These are phyloP conservation scores for Dusona sp. DNA, from an alignment of 2,888 invertebrate genomes.

Conservation along the genomic window DNA sequence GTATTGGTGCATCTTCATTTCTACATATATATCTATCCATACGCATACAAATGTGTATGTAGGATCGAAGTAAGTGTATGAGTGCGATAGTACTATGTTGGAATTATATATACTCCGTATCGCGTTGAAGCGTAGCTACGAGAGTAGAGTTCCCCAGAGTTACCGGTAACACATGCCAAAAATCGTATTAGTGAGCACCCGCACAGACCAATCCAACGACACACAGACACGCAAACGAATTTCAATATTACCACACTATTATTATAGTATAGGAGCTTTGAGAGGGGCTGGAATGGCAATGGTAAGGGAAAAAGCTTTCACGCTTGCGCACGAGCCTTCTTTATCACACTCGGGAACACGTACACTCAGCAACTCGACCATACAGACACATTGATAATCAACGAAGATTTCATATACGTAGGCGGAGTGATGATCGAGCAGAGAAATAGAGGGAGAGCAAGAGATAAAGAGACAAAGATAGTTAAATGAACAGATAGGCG, in stretches of 20 bases:
- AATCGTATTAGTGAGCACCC: constrained; percentile 10
- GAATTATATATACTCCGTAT: neutral
- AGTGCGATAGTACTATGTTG: constrained; percentile 31
- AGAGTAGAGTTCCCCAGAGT: neutral
- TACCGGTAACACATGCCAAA: constrained; percentile 37
- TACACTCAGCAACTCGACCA: neutral
- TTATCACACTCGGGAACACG: constrained; percentile 5
- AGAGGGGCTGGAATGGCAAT: neutral
- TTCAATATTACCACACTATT: constrained; percentile 34
- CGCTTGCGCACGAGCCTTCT: constrained; percentile 52
- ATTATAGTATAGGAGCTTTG: constrained; percentile 47
- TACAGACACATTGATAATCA: neutral
- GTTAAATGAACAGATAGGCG: constrained; percentile 26
- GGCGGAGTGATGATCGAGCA: constrained; percentile 18
- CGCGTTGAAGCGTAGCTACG: neutral
- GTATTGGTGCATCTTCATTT: constrained; percentile 29
- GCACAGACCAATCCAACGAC: neutral
- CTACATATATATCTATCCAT: neutral
- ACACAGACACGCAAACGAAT: neutral
- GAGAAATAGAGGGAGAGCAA: neutral
- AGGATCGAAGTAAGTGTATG: neutral
- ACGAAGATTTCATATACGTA: constrained; percentile 11
- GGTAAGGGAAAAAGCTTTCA: constrained; percentile 32
- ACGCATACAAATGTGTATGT: neutral
- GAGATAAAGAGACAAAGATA: neutral